Evolutionary conservation across 1,140 invertebrate species (phyloP).

Genomic region (Antheraea mylitta): DNA sequence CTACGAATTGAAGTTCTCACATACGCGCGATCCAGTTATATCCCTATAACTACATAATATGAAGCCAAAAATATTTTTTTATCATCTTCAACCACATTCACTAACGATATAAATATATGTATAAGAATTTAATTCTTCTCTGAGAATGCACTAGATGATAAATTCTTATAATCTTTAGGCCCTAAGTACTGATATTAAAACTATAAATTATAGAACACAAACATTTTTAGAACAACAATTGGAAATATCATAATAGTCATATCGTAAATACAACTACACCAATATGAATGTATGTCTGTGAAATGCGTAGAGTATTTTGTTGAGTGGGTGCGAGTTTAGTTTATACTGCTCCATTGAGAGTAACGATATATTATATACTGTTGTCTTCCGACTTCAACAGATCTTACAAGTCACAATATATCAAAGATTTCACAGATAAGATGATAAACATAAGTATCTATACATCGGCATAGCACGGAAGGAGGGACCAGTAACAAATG

Average conservation of each 20-base stretch:
- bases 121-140: slow-evolving; percentile 44
- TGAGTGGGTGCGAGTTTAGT: background rate
- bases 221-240: slow-evolving; percentile 36
- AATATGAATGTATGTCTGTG: slow-evolving; percentile 36
- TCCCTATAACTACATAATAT: slow-evolving; percentile 49
- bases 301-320: slow-evolving; percentile 26
- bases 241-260: slow-evolving; percentile 38
- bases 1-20: slow-evolving; percentile 25
- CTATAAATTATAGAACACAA: slow-evolving; percentile 49
- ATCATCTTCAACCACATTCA: background rate
- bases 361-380: background rate
- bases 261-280: slow-evolving; percentile 36
- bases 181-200: slow-evolving; percentile 58
- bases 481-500: slow-evolving; percentile 6
- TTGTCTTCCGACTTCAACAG: slow-evolving; percentile 6
- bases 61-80: slow-evolving; percentile 54
- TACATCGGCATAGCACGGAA: slow-evolving; percentile 19
- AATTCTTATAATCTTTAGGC: slow-evolving; percentile 50
- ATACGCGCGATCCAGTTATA: slow-evolving; percentile 15
- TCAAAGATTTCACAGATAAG: too few species aligned
- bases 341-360: too few species aligned
- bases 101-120: slow-evolving; percentile 21
- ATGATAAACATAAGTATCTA: slow-evolving; percentile 15
- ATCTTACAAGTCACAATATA: slow-evolving; percentile 33
- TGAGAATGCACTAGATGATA: slow-evolving; percentile 39